Evolutionary conservation across 2,888 invertebrate genomes (phyloP), one percentile per base, ranked within the genome.

Genomic region (Tinea trinotella): DNA sequence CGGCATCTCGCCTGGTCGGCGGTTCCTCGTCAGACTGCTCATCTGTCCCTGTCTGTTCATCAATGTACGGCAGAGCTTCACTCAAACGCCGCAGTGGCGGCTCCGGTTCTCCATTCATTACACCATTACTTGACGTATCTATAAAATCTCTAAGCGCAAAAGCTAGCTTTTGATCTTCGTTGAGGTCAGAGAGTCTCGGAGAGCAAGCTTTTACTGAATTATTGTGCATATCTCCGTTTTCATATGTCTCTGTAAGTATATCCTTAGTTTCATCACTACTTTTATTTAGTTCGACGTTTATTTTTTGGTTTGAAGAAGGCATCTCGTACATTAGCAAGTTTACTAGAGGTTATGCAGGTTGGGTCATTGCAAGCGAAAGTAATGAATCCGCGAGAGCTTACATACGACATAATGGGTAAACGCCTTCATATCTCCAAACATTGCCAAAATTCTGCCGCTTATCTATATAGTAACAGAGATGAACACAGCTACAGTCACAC

Each of bases 251-350:
- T 4, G 61, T 67, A 61, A 69, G 72, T 35, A 59, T 67, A 54
- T 71, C 71, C 58, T 73, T 75, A 55, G 62, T 59, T 54, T 77
- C 62, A 62, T 69, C 70, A 57, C 70, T 74, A 60, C 77, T 77
- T 61, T 74, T 77, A 68, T 74, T 76, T 52, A 81, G 63, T 64
- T 82, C 82, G 58, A 78, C 74, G 54, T 82, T 81, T 58, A 81
- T 74, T 62, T 83, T 76, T 65, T 78, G 81, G 63, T 71, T 83
- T 59, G 64, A 71, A 24, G 84, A 83, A 66, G 84, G 84, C 84
- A 85, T 85, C 60, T 62, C 75, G 60, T 13, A 46, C 46, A 40
- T 12, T 13, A 15, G 7, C n/a, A 15, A n/a, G 12, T 40, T 24
- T 10, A 19, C 24, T 7, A n/a, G 22, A 50, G 6, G 24, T 50